Evolutionary conservation across 2,888 invertebrate genomes (phyloP).

Genomic region (Drosophila atripex): DNA sequence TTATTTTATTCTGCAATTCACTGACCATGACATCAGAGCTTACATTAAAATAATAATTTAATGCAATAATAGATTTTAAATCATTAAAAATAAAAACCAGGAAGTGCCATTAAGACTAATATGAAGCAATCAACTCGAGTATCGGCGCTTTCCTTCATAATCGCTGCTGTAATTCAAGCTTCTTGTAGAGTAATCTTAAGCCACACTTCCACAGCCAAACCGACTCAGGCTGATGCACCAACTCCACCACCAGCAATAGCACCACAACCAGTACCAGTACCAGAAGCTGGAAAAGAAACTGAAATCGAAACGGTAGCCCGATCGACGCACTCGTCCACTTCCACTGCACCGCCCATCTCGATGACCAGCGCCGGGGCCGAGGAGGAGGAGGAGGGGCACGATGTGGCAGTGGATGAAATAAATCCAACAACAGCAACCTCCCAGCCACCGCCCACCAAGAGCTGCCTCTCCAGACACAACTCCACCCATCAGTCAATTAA

Average conservation of each 20-base stretch:
- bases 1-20: not conserved
- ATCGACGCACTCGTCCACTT: conserved; percentile 66
- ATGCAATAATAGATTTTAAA: conserved; percentile 12
- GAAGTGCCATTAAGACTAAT: conserved; percentile 6
- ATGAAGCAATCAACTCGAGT: conserved; percentile 21
- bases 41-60: conserved; percentile 3
- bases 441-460: conserved; percentile 73
- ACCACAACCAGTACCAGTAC: conserved; percentile 1
- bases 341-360: conserved; percentile 70
- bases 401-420: conserved; percentile 20
- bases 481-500: conserved; percentile 82
- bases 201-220: conserved; percentile 39
- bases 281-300: conserved; percentile 8
- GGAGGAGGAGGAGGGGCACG: conserved; percentile 47
- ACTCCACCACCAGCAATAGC: conserved; percentile 3
- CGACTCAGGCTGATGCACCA: conserved; percentile 26
- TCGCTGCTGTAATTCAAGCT: conserved; percentile 18
- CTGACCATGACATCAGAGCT: conserved; percentile 14
- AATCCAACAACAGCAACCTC: conserved; percentile 20
- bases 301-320: conserved; percentile 19
- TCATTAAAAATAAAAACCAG: conserved; percentile 6
- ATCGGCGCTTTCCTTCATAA: conserved; percentile 24
- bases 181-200: conserved; percentile 37
- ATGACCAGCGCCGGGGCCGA: conserved; percentile 63
- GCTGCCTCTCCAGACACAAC: conserved; percentile 82